A percentile compares a stretch with the other conserved stretches of the same genome.
phyloP scores from a whole-genome alignment of 2,888 invertebrate genomes.

The Thereva unica region DNA sequence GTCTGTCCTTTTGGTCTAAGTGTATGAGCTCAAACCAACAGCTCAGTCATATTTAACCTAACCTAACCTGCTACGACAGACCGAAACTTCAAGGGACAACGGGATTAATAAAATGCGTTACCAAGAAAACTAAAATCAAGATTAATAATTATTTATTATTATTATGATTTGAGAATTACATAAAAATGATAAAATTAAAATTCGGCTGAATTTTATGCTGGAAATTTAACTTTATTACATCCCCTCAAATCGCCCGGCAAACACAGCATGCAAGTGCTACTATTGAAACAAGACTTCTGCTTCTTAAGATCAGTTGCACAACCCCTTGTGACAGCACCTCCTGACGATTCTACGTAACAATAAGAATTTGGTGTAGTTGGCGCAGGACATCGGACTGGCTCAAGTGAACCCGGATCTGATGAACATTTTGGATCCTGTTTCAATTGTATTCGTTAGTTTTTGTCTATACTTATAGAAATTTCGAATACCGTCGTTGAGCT shows the following conservation, averaged over 20 bases:
- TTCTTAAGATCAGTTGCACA: slow-evolving; percentile 49
- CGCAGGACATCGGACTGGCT: slow-evolving; percentile 47
- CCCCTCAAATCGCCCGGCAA: slow-evolving; percentile 45
- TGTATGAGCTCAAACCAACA: too few relatives aligned
- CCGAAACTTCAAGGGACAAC: too few relatives aligned
- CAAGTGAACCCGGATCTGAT: slow-evolving; percentile 38
- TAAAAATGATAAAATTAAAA: too few relatives aligned
- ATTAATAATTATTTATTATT: too few relatives aligned
- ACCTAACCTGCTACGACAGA: too few relatives aligned
- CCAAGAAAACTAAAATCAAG: too few relatives aligned
- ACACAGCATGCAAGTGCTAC: slow-evolving; percentile 49
- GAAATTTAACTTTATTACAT: slow-evolving; percentile 46
- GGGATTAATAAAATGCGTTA: too few relatives aligned
- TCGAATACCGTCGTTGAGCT: slow-evolving; percentile 12
- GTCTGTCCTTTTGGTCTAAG: too few relatives aligned
- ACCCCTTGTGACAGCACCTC: slow-evolving; percentile 46
- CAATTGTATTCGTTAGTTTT: not conserved
- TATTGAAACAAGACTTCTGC: slow-evolving; percentile 46
- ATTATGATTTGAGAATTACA: too few relatives aligned
- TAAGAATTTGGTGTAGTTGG: slow-evolving; percentile 52
- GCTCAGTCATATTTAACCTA: too few relatives aligned
- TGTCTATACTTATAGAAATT: not conserved
- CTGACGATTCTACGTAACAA: slow-evolving; percentile 48
- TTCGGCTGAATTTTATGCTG: too few relatives aligned
- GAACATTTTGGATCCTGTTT: slow-evolving; percentile 48